These are phyloP conservation scores for Leptinotarsa rubiginosa DNA, from an alignment of 2,888 invertebrate species.

Conservation along the genomic window DNA sequence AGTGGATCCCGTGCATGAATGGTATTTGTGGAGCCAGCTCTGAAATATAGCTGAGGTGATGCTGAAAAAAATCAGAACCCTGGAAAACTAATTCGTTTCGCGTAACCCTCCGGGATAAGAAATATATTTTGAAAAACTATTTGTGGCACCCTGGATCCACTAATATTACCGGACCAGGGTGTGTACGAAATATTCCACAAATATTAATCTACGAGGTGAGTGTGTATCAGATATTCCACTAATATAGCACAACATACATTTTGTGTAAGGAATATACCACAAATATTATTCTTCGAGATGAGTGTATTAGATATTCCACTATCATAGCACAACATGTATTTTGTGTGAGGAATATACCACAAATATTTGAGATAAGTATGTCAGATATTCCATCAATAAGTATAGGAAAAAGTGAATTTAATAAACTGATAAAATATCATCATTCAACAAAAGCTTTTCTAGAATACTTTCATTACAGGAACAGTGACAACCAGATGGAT, in stretches of 20 bases:
- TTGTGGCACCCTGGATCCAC: neutral
- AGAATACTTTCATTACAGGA: neutral
- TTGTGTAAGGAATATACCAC: neutral
- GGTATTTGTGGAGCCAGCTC: slow-evolving; percentile 7
- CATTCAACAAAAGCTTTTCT: neutral
- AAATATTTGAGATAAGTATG: neutral
- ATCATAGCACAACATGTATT: neutral
- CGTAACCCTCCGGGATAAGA: neutral
- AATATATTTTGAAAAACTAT: slow-evolving; percentile 1
- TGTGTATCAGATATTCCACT: neutral
- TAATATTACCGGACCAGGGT: neutral
- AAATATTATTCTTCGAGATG: neutral
- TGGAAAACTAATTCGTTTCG: too few relatives aligned
- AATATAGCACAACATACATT: too few relatives aligned
- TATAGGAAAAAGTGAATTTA: neutral
- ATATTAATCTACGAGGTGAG: neutral
- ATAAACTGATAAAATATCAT: neutral
- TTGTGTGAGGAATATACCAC: neutral
- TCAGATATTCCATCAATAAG: neutral
- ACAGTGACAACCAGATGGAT: neutral
- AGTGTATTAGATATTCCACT: neutral
- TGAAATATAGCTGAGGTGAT: neutral
- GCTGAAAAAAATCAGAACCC: neutral
- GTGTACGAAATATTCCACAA: neutral
- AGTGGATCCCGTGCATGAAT: neutral